phyloP scores from a whole-genome alignment of 2,797 vertebrate species.

The Silurus lanzhouensis region DNA sequence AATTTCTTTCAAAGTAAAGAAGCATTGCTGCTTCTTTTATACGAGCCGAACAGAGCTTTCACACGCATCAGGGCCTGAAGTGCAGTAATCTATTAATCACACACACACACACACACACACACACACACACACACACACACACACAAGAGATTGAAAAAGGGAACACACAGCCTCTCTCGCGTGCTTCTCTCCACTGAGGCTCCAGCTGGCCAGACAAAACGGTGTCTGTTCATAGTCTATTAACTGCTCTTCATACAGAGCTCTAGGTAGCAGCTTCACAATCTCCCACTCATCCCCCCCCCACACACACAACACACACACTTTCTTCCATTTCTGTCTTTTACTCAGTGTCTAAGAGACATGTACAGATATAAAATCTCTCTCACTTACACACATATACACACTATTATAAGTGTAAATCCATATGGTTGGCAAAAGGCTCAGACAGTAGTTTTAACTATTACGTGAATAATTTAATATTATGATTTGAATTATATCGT shows the following conservation, averaged over 20 bases:
- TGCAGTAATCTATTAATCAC: constrained; percentile 36
- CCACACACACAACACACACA: not conserved
- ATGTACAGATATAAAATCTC: not conserved
- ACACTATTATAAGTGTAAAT: not conserved
- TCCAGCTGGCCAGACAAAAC: constrained; percentile 69
- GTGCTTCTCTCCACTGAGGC: constrained; percentile 55
- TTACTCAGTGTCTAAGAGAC: not conserved
- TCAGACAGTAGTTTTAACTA: too few species aligned
- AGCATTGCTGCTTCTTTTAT: not conserved
- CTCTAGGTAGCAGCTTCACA: constrained; percentile 7
- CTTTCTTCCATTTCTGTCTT: not conserved
- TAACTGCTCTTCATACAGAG: constrained; percentile 79
- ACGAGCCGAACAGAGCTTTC: not conserved
- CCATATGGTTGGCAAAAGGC: too few species aligned
- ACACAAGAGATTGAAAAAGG: not conserved
- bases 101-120: constrained; percentile 27
- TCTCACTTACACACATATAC: too few species aligned
- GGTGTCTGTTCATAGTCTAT: constrained; percentile 71
- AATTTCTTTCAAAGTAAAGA: not conserved
- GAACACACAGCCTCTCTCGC: constrained; percentile 47
- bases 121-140: too few species aligned
- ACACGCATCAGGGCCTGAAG: not conserved
- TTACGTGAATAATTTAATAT: too few species aligned
- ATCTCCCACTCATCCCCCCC: constrained; percentile 28
- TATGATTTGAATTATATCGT: too few species aligned